phyloP scores from a whole-genome alignment of 2,113 vertebrate genomes.

The Urocolius indicus region DNA sequence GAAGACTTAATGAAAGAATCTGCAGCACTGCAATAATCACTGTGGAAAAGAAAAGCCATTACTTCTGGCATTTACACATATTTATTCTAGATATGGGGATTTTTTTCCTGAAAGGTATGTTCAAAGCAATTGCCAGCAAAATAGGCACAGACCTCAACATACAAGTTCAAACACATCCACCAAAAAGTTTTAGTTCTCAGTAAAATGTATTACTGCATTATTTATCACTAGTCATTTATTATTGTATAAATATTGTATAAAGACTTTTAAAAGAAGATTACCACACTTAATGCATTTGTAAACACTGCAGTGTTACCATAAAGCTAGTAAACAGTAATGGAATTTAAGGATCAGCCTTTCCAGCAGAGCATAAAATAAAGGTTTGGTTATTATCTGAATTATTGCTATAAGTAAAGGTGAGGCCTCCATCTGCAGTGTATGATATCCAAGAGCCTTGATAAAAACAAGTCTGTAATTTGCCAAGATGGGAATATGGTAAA shows the following conservation, averaged over 20 bases:
- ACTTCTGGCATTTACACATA: neutral
- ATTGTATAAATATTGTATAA: neutral
- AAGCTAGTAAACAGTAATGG: neutral
- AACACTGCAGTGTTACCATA: neutral
- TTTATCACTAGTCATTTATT: neutral
- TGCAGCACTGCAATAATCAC: neutral
- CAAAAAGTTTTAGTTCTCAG: neutral
- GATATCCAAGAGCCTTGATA: accelerated
- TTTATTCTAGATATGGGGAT: neutral
- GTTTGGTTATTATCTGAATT: neutral
- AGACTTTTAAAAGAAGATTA: neutral
- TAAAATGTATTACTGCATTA: accelerated
- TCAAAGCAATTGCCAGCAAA: neutral
- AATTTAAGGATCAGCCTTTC: neutral
- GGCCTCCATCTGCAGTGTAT: neutral
- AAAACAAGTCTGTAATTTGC: neutral
- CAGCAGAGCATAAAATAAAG: neutral
- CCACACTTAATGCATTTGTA: neutral
- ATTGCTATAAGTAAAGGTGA: accelerated
- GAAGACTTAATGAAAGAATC: neutral
- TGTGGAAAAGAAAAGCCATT: accelerated
- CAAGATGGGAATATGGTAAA: neutral
- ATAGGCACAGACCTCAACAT: accelerated
- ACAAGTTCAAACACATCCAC: neutral
- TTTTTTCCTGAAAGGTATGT: neutral